Conservation (phyloP, 2,113 vertebrate genomes). For the Lophura nycthemera region DNA sequence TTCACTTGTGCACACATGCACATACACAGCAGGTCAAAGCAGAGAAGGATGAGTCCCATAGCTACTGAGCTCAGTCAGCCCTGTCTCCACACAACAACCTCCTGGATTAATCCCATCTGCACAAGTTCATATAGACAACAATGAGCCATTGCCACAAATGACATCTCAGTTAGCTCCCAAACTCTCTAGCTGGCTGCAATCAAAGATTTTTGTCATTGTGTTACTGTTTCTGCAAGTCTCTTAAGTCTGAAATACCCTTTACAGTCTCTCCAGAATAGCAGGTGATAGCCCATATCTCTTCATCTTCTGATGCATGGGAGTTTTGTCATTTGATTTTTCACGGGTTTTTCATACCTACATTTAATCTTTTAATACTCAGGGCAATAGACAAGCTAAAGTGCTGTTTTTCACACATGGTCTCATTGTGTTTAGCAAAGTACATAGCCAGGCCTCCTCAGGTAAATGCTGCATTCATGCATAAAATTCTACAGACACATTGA, state of each 20-base stretch:
- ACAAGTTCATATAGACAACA: not conserved
- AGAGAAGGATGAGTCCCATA: not conserved
- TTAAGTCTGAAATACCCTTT: slow-evolving; percentile 14
- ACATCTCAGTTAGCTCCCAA: not conserved
- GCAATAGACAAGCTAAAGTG: not conserved
- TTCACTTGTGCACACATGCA: not conserved
- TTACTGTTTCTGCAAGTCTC: not conserved
- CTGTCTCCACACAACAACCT: not conserved
- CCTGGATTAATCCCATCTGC: not conserved
- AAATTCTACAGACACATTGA: not conserved
- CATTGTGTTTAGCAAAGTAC: not conserved
- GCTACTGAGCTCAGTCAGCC: not conserved
- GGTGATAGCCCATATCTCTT: not conserved
- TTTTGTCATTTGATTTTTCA: not conserved
- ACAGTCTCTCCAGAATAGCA: not conserved
- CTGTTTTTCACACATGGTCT: not conserved
- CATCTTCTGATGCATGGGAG: not conserved
- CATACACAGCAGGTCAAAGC: not conserved
- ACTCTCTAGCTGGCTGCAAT: not conserved
- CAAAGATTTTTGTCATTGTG: not conserved
- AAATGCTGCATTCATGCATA: not conserved
- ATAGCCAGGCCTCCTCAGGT: not conserved
- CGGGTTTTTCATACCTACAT: not conserved
- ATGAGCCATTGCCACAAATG: not conserved
- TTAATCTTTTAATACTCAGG: not conserved